Evolutionary conservation across 2,888 invertebrate species (phyloP), one percentile per base, ranked within the genome.

Genomic region (Eupithecia tripunctaria): DNA sequence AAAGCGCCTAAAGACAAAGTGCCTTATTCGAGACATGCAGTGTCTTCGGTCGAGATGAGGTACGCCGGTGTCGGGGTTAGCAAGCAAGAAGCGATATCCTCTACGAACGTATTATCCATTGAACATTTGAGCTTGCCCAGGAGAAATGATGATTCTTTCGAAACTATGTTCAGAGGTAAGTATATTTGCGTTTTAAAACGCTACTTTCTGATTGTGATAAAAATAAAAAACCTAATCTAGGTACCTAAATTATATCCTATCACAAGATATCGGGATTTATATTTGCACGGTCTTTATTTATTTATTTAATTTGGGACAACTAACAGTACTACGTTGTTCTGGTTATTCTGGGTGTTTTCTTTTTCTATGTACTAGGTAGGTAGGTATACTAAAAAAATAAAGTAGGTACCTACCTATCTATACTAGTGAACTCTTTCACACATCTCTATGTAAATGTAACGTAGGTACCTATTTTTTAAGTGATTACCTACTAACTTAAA

Each of bases 131-230:
- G 80, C 67, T 32, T 82, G 47, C 71, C 73, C 18, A 62, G 70
- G 21, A 76, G 74, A 66, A 78, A 82, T 68, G 76, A 80, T 32
- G 76, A 81, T 73, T 91, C 91, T 1, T 78, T 93, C 68, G 85
- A 86, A 72, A 92, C 91, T 14, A 84, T 93, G 76, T 92, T 89
- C 67, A 89, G 86, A 90, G 89, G 92, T 91, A 80, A 51, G 74
- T 60, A 60, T 56, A 25, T 14, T 56, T 25, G 12, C 1, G 1
- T 12, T 56, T 25, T 25, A 56, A 51, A 21, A n/a, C n/a, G n/a
- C n/a, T n/a, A n/a, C n/a, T n/a, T n/a, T n/a, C n/a, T n/a, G n/a
- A n/a, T n/a, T n/a, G n/a, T n/a, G n/a, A n/a, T n/a, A n/a, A n/a
- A n/a, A n/a, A n/a, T n/a, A n/a, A n/a, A n/a, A n/a, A n/a, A n/a